Evolutionary conservation across 2,113 vertebrate species (phyloP).

Genomic region (Porphyrio hochstetteri): DNA sequence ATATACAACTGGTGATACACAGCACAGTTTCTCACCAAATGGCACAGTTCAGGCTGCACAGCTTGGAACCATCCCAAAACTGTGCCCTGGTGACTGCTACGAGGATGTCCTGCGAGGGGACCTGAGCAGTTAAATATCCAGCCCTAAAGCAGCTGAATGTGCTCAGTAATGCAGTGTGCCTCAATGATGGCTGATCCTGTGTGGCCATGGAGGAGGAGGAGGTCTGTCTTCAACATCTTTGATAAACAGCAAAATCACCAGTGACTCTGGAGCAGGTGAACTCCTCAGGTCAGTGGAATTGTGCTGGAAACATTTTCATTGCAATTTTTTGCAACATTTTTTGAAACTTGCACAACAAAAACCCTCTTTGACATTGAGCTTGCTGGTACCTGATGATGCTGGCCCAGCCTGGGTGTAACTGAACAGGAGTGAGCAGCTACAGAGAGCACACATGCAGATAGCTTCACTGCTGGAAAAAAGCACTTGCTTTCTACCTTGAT

Average conservation of each 20-base stretch:
- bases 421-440: neutral
- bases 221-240: neutral
- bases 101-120: neutral
- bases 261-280: neutral
- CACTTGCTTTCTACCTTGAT: neutral
- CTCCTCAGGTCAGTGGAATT: neutral
- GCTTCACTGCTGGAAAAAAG: neutral
- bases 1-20: too few relatives aligned
- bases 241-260: neutral
- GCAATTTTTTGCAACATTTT: neutral
- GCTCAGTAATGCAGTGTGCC: fast-evolving
- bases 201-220: fast-evolving
- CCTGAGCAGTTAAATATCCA: neutral
- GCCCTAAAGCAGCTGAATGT: neutral
- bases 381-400: neutral
- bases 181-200: fast-evolving
- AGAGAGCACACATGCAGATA: neutral
- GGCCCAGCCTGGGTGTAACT: fast-evolving
- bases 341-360: neutral
- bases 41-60: too few relatives aligned
- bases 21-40: too few relatives aligned
- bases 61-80: too few relatives aligned
- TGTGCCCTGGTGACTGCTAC: neutral
- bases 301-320: neutral
- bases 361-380: neutral